These are phyloP conservation scores for Phania funesta DNA, from an alignment of 2,888 invertebrate species.

Conservation along the genomic window DNA sequence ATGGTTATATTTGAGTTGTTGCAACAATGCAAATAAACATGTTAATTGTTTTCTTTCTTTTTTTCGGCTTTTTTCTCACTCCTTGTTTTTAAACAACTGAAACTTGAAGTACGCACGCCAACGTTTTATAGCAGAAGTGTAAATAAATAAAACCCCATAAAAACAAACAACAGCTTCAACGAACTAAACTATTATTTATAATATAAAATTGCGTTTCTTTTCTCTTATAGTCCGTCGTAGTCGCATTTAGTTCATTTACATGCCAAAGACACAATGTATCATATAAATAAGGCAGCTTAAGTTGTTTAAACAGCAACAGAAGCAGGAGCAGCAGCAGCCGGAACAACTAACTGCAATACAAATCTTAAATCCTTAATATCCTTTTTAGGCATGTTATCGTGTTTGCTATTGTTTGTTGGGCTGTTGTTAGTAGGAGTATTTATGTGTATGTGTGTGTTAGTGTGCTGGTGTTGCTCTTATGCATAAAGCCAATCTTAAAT, in stretches of 20 bases:
- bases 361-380: constrained; percentile 63
- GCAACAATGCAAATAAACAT: constrained; percentile 65
- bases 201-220: constrained; percentile 31
- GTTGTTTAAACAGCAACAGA: constrained; percentile 55
- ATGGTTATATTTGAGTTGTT: constrained; percentile 61
- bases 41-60: constrained; percentile 50
- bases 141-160: neutral
- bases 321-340: constrained; percentile 15
- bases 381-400: constrained; percentile 54
- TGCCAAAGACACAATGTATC: constrained; percentile 64
- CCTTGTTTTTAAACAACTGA: constrained; percentile 4
- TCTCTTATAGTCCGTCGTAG: neutral
- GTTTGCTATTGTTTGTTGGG: constrained; percentile 42
- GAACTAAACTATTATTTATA: constrained; percentile 51
- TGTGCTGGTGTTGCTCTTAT: neutral
- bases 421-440: neutral
- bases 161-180: neutral
- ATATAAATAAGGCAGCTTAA: constrained; percentile 67
- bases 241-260: constrained; percentile 60
- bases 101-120: neutral
- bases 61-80: neutral
- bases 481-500: constrained; percentile 63
- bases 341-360: constrained; percentile 28
- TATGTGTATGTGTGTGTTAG: neutral
- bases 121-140: neutral